Conservation (phyloP, 1,140 invertebrate species). For the Pseudomyrmex cubaensis region DNA sequence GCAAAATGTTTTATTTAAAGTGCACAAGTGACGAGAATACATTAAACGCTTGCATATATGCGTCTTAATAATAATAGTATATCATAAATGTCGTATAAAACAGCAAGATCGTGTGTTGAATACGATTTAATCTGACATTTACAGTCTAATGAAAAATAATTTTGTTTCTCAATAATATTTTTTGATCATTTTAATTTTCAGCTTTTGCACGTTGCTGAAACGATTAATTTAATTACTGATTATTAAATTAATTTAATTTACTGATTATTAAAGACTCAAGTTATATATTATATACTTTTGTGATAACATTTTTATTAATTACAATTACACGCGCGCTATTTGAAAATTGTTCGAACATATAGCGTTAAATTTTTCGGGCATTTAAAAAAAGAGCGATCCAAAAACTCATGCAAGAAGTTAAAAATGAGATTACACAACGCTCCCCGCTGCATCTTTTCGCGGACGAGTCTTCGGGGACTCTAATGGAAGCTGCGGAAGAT, state of each 20-base stretch:
- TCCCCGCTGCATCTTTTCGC: neutral
- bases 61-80: neutral
- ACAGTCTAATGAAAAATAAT: neutral
- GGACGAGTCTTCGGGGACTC: conserved; percentile 5
- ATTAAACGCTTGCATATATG: neutral
- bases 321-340: too few relatives aligned
- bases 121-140: conserved; percentile 3
- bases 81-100: neutral
- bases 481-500: conserved; percentile 24
- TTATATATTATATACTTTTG: neutral
- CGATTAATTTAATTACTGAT: too few relatives aligned
- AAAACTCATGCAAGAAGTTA: neutral
- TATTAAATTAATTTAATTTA: too few relatives aligned
- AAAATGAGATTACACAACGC: neutral
- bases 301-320: neutral
- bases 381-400: neutral
- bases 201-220: too few relatives aligned
- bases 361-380: neutral
- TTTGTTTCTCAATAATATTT: too few relatives aligned
- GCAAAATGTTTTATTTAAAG: conserved; percentile 19
- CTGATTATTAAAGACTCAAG: neutral
- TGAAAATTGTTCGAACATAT: neutral
- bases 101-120: neutral
- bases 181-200: too few relatives aligned
- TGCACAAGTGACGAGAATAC: neutral